A percentile compares a stretch with the other conserved stretches of the same genome.
Conservation (phyloP, 2,797 vertebrate genomes). For the Catamblyrhynchus diadema region DNA sequence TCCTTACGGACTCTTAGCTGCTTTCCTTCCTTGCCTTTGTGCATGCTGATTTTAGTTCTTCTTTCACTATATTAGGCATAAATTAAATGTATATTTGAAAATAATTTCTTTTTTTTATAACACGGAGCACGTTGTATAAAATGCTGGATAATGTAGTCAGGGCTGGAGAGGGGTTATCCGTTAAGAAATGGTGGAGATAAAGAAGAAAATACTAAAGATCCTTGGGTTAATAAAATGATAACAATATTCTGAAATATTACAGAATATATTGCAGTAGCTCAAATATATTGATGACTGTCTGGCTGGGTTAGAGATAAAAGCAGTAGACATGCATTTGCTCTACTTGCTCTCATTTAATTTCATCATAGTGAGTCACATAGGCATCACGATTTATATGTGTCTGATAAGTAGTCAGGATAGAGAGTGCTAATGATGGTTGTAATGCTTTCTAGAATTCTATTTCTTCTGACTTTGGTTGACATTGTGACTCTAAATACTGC, state of each 20-base stretch:
- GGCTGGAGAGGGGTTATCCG: background rate
- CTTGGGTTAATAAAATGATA: slow-evolving; percentile 23
- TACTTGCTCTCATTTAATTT: slow-evolving; percentile 47
- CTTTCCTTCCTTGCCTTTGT: background rate
- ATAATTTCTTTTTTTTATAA: background rate
- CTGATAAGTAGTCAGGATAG: slow-evolving; percentile 47
- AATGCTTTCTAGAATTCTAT: slow-evolving; percentile 54
- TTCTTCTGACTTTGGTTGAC: slow-evolving; percentile 64
- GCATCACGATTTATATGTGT: slow-evolving; percentile 61
- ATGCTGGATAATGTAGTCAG: background rate
- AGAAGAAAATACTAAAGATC: background rate
- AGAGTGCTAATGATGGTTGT: slow-evolving; percentile 49
- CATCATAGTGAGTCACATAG: slow-evolving; percentile 53
- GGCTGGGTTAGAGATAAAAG: slow-evolving; percentile 44
- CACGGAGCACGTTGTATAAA: background rate
- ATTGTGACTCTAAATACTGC: slow-evolving; percentile 53
- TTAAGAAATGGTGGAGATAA: background rate
- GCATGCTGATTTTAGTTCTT: background rate
- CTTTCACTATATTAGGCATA: background rate
- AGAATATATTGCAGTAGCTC: slow-evolving; percentile 10
- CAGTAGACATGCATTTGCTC: slow-evolving; percentile 45
- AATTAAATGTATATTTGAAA: background rate
- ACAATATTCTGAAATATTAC: slow-evolving; percentile 13
- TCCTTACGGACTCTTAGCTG: background rate
- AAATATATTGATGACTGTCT: slow-evolving; percentile 41